A percentile compares a stretch with the other conserved stretches of the same genome.
Conservation (phyloP, 2,797 vertebrate species). For the Avahi laniger region DNA sequence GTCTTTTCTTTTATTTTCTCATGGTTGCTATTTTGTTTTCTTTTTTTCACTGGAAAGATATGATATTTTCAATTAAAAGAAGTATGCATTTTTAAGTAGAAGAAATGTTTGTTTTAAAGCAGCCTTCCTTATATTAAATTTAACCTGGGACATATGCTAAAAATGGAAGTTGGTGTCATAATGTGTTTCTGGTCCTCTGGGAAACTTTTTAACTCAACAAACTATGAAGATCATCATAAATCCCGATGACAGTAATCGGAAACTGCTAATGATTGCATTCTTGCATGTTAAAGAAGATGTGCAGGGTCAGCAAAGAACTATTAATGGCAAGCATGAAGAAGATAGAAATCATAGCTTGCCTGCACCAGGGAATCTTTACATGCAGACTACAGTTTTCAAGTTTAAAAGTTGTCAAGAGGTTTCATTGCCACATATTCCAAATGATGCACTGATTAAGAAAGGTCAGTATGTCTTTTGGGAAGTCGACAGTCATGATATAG, state of each 20-base stretch:
- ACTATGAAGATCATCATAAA: conserved; percentile 66
- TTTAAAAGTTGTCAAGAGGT: conserved; percentile 56
- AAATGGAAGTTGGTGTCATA: conserved; percentile 52
- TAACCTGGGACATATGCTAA: conserved; percentile 63
- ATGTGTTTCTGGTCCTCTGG: conserved; percentile 23
- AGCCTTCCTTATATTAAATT: conserved; percentile 25
- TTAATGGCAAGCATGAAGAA: conserved; percentile 58
- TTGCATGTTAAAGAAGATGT: conserved; percentile 55
- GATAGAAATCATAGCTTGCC: conserved; percentile 11
- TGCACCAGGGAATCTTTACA: conserved; percentile 44
- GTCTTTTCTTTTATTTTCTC: background rate
- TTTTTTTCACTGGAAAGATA: background rate
- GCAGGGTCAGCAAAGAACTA: conserved; percentile 67
- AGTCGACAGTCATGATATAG: conserved; percentile 74
- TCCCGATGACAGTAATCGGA: conserved; percentile 47
- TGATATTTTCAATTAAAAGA: background rate
- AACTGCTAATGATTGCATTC: conserved; percentile 70
- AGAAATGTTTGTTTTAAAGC: background rate
- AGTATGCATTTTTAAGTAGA: background rate
- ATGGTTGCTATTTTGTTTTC: background rate
- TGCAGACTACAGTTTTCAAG: conserved; percentile 42
- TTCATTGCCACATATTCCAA: conserved; percentile 37
- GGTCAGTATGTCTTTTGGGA: conserved; percentile 72
- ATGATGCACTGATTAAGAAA: conserved; percentile 77
- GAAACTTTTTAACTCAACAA: conserved; percentile 42